A percentile compares a stretch with the other conserved stretches of the same genome.
Evolutionary conservation across 2,797 vertebrate species (phyloP).

Genomic region (Heliangelus exortis): DNA sequence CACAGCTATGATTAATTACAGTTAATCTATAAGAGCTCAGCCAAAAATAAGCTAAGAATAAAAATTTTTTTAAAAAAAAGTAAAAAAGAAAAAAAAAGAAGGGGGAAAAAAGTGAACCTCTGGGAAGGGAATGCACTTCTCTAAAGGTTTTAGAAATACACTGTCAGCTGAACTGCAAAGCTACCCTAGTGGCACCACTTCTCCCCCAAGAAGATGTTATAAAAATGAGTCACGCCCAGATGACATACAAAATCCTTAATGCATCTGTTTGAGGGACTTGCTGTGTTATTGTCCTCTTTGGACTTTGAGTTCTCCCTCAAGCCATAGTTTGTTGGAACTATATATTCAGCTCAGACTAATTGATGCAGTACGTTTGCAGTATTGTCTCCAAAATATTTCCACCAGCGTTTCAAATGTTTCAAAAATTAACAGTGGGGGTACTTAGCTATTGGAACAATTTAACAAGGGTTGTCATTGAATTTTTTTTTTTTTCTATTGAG

Average conservation of each 20-base stretch:
- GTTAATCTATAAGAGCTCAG: constrained; percentile 47
- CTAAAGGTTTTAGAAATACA: constrained; percentile 47
- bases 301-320: constrained; percentile 63
- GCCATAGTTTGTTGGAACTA: constrained; percentile 70
- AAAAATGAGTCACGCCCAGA: constrained; percentile 71
- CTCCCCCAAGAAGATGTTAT: constrained; percentile 61
- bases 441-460: constrained; percentile 60
- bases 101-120: background rate
- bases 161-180: constrained; percentile 51
- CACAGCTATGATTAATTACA: constrained; percentile 50
- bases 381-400: constrained; percentile 71
- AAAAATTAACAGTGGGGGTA: constrained; percentile 69
- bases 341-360: constrained; percentile 67
- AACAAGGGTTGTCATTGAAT: constrained; percentile 45
- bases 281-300: constrained; percentile 72
- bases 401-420: constrained; percentile 50
- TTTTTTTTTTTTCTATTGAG: constrained; percentile 39
- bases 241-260: constrained; percentile 69
- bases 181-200: constrained; percentile 43
- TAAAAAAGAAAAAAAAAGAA: too few relatives aligned
- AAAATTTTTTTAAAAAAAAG: background rate
- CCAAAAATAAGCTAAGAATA: constrained; percentile 50
- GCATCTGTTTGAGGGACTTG: constrained; percentile 66
- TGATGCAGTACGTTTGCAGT: constrained; percentile 67
- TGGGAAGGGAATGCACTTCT: constrained; percentile 14